These are phyloP conservation scores for Wiebesia pumilae DNA, from an alignment of 1,140 invertebrate species.

Conservation along the genomic window DNA sequence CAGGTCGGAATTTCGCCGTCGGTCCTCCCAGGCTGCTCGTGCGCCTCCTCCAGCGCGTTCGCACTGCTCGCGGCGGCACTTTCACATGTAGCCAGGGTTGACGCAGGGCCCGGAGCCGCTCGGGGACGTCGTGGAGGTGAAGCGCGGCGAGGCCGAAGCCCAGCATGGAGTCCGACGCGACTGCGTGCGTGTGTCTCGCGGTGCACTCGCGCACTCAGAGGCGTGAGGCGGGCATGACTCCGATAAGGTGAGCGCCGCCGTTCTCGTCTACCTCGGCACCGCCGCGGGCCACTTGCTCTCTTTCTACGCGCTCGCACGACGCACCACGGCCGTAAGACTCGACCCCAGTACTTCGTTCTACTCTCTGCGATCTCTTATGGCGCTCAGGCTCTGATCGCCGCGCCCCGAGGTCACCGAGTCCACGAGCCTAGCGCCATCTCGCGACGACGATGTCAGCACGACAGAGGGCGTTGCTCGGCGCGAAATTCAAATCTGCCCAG, in stretches of 20 bases:
- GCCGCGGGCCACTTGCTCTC: not conserved
- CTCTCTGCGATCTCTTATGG: too few relatives aligned
- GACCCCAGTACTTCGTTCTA: too few relatives aligned
- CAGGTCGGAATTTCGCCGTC: conserved; percentile 46
- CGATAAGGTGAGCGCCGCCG: not conserved
- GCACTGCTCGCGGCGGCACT: conserved; percentile 16
- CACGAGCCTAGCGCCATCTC: too few relatives aligned
- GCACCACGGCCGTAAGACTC: too few relatives aligned
- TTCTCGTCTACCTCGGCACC: conserved; percentile 20
- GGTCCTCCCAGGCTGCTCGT: not conserved
- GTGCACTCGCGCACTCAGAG: conserved; percentile 1
- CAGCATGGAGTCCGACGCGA: conserved; percentile 22
- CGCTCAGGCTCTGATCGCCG: too few relatives aligned
- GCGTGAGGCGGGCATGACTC: not conserved
- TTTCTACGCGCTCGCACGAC: too few relatives aligned
- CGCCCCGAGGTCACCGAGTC: too few relatives aligned
- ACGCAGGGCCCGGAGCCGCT: not conserved
- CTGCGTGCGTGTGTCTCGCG: not conserved
- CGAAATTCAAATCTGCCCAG: too few relatives aligned
- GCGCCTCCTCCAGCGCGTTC: conserved; percentile 23
- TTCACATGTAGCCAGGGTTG: conserved; percentile 47
- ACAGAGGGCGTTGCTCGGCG: too few relatives aligned
- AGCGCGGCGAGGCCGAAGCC: not conserved
- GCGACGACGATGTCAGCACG: too few relatives aligned
- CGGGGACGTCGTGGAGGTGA: not conserved